phyloP scores from a whole-genome alignment of 1,140 invertebrate genomes.

The Polypedilum pembai region DNA sequence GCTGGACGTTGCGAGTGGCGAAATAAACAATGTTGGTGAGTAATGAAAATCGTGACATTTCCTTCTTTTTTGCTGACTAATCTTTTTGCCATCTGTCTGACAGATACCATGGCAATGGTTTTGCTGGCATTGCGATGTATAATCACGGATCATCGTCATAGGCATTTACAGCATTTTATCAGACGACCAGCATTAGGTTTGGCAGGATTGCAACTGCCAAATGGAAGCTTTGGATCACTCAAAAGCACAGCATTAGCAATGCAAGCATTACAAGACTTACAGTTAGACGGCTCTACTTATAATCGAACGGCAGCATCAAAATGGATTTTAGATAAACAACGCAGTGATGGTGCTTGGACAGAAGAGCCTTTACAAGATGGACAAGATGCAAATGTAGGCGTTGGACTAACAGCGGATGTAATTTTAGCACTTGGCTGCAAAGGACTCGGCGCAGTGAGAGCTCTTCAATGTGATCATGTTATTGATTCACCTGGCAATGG shows the following conservation, averaged over 20 bases:
- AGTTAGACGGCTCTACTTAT: conserved; percentile 58
- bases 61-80: conserved; percentile 28
- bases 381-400: conserved; percentile 43
- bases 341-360: conserved; percentile 66
- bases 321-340: conserved; percentile 65
- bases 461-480: conserved; percentile 56
- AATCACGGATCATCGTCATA: conserved; percentile 71
- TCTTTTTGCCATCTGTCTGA: background rate
- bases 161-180: conserved; percentile 68
- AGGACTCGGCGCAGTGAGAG: conserved; percentile 58
- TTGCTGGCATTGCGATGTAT: conserved; percentile 74
- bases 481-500: conserved; percentile 40
- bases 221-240: conserved; percentile 75
- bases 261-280: conserved; percentile 64
- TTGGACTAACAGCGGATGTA: conserved; percentile 64
- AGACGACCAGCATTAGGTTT: conserved; percentile 63
- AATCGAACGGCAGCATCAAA: conserved; percentile 64
- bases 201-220: conserved; percentile 64
- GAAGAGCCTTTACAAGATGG: conserved; percentile 47
- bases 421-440: conserved; percentile 62
- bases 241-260: conserved; percentile 71
- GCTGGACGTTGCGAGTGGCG: conserved; percentile 65
- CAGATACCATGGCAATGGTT: conserved; percentile 76
- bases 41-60: conserved; percentile 27
- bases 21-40: conserved; percentile 64